Percentiles rank a stretch among this genome's conserved stretches.
phyloP scores from a whole-genome alignment of 2,797 vertebrate genomes.

The Muraenolepis orangiensis region DNA sequence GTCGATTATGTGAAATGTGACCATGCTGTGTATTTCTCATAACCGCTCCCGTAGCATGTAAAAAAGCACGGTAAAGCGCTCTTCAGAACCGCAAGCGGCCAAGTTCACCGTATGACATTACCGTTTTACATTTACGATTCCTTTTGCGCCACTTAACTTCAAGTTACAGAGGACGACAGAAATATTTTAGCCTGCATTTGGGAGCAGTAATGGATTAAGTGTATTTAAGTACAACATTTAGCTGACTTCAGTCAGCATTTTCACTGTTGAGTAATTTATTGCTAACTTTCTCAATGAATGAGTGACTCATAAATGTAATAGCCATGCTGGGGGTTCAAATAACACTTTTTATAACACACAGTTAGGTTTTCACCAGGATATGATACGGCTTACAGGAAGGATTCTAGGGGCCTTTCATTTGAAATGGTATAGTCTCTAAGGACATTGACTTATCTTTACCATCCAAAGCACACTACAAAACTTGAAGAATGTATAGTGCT shows the following conservation, averaged over 20 bases:
- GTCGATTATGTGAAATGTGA: neutral
- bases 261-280: neutral
- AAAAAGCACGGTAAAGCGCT: neutral
- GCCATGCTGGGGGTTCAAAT: neutral
- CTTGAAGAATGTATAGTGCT: neutral
- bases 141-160: too few species aligned
- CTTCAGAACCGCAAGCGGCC: too few species aligned
- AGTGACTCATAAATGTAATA: neutral
- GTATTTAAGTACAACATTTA: neutral
- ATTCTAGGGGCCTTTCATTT: neutral
- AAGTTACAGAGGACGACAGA: too few species aligned
- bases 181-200: too few species aligned
- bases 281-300: neutral
- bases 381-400: neutral
- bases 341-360: neutral
- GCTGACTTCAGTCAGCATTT: neutral
- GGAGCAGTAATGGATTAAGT: too few species aligned
- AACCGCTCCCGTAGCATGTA: neutral
- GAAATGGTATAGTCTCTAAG: neutral
- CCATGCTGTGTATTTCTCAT: neutral
- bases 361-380: neutral
- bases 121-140: too few species aligned
- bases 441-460: neutral
- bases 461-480: neutral
- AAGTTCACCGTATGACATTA: too few species aligned